Evolutionary conservation across 2,797 vertebrate genomes (phyloP), one percentile per base, ranked within the genome.

Genomic region (Vespertilio murinus): DNA sequence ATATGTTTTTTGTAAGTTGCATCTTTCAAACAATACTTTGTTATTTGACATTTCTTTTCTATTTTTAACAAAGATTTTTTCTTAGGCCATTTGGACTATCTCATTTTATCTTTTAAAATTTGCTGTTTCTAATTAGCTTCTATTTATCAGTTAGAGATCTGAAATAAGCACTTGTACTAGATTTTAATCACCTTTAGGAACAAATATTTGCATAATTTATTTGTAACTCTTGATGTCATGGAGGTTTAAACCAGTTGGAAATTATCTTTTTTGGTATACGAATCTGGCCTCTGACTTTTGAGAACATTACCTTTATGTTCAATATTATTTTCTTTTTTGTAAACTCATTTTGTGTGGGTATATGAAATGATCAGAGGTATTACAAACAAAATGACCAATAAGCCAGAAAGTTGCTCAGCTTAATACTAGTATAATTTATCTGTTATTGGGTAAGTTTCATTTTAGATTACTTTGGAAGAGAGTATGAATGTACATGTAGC

Each of bases 281-380:
- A 93, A 95, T 93, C 87, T 95, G 35, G 23, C 28, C 94, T 95
- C 75, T 89, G 91, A 47, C 96, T 90, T 96, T 94, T 94, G 56
- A 96, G 75, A 16, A 42, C 18, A 91, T 89, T 96, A 90, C 42
- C 45, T 75, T 93, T 90, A 94, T 93, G 88, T 93, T 91, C 94
- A 81, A 47, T 92, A 74, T 25, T 88, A 64, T 94, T 96, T 96
- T 38, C 61, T 69, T 94, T 83, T 91, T 89, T 95, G 75, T 96
- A 96, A 96, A 88, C 80, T 95, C 84, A 94, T 96, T 94, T 93
- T 77, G 40, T 61, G 86, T 74, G 35, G 61, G 47, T 79, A 92
- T 94, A 95, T 96, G 82, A 96, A 96, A 94, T 91, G 86, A 93
- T 94, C 61, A 61, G 90, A 92, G 79, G 89, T 75, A 95, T 94